phyloP scores from a whole-genome alignment of 2,888 invertebrate genomes.

The Acrobasis consociella region DNA sequence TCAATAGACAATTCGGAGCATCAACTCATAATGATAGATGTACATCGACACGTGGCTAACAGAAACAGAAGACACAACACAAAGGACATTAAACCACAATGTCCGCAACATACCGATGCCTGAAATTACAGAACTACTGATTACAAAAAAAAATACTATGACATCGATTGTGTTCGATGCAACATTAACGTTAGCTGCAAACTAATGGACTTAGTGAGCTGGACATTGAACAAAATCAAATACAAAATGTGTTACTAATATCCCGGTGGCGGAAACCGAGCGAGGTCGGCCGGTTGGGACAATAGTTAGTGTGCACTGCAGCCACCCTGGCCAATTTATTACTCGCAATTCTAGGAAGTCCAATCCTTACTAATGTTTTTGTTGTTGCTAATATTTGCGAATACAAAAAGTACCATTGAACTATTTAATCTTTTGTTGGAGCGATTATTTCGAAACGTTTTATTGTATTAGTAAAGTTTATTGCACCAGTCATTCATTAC shows the following conservation, averaged over 20 bases:
- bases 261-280: constrained; percentile 38
- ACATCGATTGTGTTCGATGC: neutral
- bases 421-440: neutral
- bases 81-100: constrained; percentile 42
- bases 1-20: constrained; percentile 47
- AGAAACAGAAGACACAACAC: constrained; percentile 43
- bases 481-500: too few species aligned
- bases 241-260: constrained; percentile 27
- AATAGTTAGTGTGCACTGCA: constrained; percentile 38
- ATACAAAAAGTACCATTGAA: neutral
- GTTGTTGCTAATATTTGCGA: constrained; percentile 6
- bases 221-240: neutral
- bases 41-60: constrained; percentile 49
- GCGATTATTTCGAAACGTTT: neutral
- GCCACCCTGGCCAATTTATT: constrained; percentile 32
- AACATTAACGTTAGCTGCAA: neutral
- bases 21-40: constrained; percentile 33
- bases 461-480: neutral
- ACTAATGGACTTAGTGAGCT: neutral
- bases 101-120: neutral
- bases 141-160: neutral
- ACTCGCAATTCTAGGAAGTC: constrained; percentile 39
- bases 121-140: neutral
- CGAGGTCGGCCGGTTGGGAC: constrained; percentile 40
- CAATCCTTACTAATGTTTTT: constrained; percentile 34